phyloP scores from a whole-genome alignment of 1,140 invertebrate species.

The Drosophila pruinosa region DNA sequence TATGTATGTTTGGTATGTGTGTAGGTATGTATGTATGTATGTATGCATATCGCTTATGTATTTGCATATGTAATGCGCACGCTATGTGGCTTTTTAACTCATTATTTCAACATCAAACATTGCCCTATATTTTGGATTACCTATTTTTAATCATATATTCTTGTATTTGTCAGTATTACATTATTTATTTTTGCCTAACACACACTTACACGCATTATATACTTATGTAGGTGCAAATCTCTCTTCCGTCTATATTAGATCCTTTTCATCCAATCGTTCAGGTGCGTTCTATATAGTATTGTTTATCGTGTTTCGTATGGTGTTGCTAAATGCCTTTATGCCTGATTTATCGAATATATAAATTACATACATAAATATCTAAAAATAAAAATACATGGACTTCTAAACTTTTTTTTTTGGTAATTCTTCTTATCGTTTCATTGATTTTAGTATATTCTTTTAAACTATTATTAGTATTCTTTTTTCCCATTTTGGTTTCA shows the following conservation, averaged over 20 bases:
- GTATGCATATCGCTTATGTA: too few relatives aligned
- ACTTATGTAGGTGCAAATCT: conserved; percentile 9
- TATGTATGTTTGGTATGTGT: conserved; percentile 25
- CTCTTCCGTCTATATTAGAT: conserved; percentile 2
- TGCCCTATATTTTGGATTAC: conserved; percentile 69
- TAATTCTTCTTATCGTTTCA: conserved; percentile 21
- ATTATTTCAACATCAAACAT: conserved; percentile 78
- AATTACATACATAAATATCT: conserved; percentile 80
- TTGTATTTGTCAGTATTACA: conserved; percentile 67
- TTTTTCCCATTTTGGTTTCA: conserved; percentile 21
- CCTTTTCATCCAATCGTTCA: conserved; percentile 19
- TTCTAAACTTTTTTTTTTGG: conserved; percentile 40
- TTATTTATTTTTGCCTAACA: conserved; percentile 41
- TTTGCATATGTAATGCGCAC: conserved; percentile 47
- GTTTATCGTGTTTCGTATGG: conserved; percentile 25
- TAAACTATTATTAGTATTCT: conserved; percentile 34
- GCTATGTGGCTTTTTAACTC: conserved; percentile 57
- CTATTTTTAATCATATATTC: conserved; percentile 46
- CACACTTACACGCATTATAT: conserved; percentile 8
- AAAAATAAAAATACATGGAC: conserved; percentile 75
- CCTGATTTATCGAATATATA: conserved; percentile 71
- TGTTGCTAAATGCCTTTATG: conserved; percentile 72
- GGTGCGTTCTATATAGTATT: conserved; percentile 29
- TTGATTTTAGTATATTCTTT: conserved; percentile 7
- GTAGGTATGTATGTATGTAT: conserved; percentile 43